Conservation (phyloP, 2,113 vertebrate species). For the Pandion haliaetus region DNA sequence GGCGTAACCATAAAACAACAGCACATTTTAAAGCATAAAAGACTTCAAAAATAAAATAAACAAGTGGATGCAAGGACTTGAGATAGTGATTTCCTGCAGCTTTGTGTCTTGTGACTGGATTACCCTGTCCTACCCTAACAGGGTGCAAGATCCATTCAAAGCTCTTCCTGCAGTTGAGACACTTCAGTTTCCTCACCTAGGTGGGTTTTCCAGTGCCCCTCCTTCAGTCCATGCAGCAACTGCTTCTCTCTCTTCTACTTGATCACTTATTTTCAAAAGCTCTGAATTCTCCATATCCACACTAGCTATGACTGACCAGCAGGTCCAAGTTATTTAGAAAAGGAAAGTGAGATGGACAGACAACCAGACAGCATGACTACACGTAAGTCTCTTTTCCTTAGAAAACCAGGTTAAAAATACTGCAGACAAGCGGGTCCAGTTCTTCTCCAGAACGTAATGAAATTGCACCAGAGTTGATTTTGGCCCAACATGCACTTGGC, state of each 20-base stretch:
- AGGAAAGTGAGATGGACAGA: not conserved
- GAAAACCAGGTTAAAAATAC: not conserved
- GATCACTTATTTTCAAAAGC: not conserved
- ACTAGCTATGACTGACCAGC: not conserved
- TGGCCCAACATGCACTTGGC: not conserved
- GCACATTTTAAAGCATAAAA: not conserved
- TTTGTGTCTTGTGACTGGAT: not conserved
- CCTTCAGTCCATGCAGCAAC: not conserved
- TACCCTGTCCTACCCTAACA: not conserved
- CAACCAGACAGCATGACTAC: not conserved
- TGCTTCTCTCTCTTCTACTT: not conserved
- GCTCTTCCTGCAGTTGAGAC: not conserved
- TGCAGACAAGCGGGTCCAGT: not conserved
- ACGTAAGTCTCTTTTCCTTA: not conserved
- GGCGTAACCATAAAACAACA: not conserved
- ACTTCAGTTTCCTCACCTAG: not conserved
- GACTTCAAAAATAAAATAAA: not conserved
- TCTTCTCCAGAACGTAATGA: not conserved
- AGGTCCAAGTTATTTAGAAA: not conserved
- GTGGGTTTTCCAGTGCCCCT: not conserved
- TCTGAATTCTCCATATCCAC: not conserved
- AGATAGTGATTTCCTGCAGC: not conserved
- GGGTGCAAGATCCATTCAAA: not conserved
- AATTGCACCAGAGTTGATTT: constrained; percentile 43
- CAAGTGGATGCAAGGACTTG: not conserved